These are phyloP conservation scores for Zele albiditarsus DNA, from an alignment of 2,888 invertebrate species.

Conservation along the genomic window DNA sequence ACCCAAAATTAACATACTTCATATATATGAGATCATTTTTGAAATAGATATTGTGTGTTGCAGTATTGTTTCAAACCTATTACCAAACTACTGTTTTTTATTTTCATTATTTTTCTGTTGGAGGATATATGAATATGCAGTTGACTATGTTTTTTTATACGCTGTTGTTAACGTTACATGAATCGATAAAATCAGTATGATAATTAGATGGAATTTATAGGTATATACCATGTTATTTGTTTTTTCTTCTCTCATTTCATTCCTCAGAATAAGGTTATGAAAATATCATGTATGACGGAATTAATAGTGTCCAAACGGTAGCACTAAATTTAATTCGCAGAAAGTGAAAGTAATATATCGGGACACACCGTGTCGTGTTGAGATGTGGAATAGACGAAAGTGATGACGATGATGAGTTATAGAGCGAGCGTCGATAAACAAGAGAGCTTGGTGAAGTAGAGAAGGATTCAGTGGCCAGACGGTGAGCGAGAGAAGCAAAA, in stretches of 20 bases:
- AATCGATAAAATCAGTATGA: background rate
- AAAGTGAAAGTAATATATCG: slow-evolving; percentile 32
- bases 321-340: slow-evolving; percentile 14
- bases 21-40: too few relatives aligned
- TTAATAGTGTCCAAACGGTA: background rate
- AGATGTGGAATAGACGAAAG: slow-evolving; percentile 7
- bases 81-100: background rate
- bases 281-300: background rate
- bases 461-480: slow-evolving; percentile 38
- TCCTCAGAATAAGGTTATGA: background rate
- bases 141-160: background rate
- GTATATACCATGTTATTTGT: background rate
- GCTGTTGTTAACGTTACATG: background rate
- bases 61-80: too few relatives aligned
- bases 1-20: background rate
- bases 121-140: background rate
- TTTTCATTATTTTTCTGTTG: background rate
- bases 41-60: too few relatives aligned
- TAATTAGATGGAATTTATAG: background rate
- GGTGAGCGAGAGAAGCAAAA: slow-evolving; percentile 44
- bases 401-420: slow-evolving; percentile 2
- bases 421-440: slow-evolving; percentile 42
- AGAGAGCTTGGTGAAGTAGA: slow-evolving; percentile 38
- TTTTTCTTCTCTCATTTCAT: background rate
- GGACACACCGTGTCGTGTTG: background rate